Base-by-base conservation (phyloP, 2,797 vertebrate genomes). In the Neostethus bicornis region DNA sequence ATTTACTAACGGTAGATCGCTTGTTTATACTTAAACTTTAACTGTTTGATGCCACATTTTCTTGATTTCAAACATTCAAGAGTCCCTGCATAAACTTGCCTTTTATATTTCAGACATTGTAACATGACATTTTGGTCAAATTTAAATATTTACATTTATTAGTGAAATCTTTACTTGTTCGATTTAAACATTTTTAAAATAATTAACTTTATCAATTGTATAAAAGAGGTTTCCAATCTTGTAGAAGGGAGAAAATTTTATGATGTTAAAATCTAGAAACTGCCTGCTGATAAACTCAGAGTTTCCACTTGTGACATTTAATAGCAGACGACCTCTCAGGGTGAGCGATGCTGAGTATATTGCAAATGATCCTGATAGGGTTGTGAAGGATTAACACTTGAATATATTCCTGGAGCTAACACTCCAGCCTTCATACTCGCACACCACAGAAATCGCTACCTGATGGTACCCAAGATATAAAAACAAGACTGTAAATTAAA, bases 241-340 rank as follows among this genome's bases (percentile, higher is more conserved):
- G 7, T 32, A 54, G 26, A 56, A 51, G 39, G 26, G 26, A 29
- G 46, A 49, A 48, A 37, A 29, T 19, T 9, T 39, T 41, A 57
- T 59, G 24, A 70, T 37, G 44, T 3, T 13, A 26, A 61, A 51
- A 58, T 69, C 48, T 41, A 66, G 53, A 45, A 43, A 66, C 56
- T 39, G 52, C 72, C 68, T 73, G 71, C 60, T 21, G 66, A 51
- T 74, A 63, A 4, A 12, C 25, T 58, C 21, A 11, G 46, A 11
- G 17, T 62, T 54, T 58, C 63, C 47, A 54, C 53, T 8, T 61
- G 66, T 66, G 68, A 77, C 70, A 80, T 81, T 79, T 73, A 63
- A 49, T 38, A 35, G 37, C 55, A 57, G 55, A 48, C 54, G 46
- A 51, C 64, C 60, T 61, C 79, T 49, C 19, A 52, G 51, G 49